Base-by-base conservation (phyloP, 53 echinoderm and acorn worm genomes). In the Henricia sp. region DNA sequence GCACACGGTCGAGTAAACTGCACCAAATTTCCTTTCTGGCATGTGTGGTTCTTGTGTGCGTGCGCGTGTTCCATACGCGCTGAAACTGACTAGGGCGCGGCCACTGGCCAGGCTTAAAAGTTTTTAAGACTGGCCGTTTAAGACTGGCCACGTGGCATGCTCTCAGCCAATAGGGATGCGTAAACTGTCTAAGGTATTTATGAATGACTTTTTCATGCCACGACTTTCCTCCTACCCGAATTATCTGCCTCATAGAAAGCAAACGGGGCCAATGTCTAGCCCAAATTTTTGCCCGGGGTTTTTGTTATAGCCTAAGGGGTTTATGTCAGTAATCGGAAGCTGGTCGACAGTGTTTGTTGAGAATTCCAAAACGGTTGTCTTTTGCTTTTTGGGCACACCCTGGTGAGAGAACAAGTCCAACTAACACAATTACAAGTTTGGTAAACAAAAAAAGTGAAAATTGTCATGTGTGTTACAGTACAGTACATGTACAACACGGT, bases 261-360 rank as follows among this genome's bases (percentile, higher is more conserved):
- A 95, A 12, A 92, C 90, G 0, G 87, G 87, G 43, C 92, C 95
- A 6, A 95, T 83, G 12, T 80, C 30, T 39, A 92, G 70, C 13
- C 95, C 95, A 65, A 92, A 95, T 50, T 54, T 87, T 60, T 95
- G 95, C 2, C 91, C 91, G 0, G 63, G 28, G 28, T 87, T 78
- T 13, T 57, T 48, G 41, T 80, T 80, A 17, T 76, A 82, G 29
- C 90, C 95, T 16, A 52, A 12, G n/a, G 92, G 90, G 19, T 85
- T 57, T 44, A 95, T 85, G 50, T 95, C 95, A 27, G 68, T 84
- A 70, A 95, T 86, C 24, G 95, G 92, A 6, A 95, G 88, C 74
- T 82, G 88, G 0, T 82, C 65, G 3, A 86, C 52, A 12, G 52
- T 64, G 12, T 14, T 29, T 17, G 88, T 82, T 0, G 85, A 71